Percentiles rank a stretch among this genome's conserved stretches.
phyloP scores from a whole-genome alignment of 1,140 invertebrate genomes.

The Calephelis virginiensis region DNA sequence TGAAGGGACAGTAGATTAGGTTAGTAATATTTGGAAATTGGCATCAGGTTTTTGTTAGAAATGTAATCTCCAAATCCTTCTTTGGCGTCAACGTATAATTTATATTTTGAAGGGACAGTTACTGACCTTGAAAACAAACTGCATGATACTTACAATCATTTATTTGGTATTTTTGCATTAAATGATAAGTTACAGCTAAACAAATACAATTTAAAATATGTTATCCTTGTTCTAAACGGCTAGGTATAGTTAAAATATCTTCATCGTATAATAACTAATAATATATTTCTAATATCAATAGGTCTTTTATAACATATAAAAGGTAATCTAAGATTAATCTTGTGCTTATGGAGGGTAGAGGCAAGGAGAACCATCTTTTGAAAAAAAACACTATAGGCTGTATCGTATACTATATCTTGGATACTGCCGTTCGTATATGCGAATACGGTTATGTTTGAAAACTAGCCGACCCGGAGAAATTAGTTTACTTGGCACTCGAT shows the following conservation, averaged over 20 bases:
- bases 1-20: too few species aligned
- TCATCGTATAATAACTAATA: slow-evolving; percentile 5
- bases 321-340: slow-evolving; percentile 1
- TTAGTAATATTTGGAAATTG: too few species aligned
- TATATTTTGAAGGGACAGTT: too few species aligned
- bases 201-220: slow-evolving; percentile 5
- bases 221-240: slow-evolving; percentile 2
- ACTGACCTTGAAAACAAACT: not conserved
- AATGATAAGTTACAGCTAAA: not conserved
- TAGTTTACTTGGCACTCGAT: too few species aligned
- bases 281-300: not conserved
- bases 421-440: too few species aligned
- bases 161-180: slow-evolving; percentile 7
- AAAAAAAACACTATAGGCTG: too few species aligned
- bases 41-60: too few species aligned
- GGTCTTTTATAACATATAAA: not conserved
- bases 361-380: not conserved
- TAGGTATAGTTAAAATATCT: slow-evolving; percentile 4
- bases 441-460: too few species aligned
- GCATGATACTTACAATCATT: not conserved
- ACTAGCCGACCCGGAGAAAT: too few species aligned
- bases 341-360: slow-evolving; percentile 1
- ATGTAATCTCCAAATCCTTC: too few species aligned
- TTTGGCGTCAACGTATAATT: too few species aligned
- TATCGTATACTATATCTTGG: too few species aligned